Evolutionary conservation across 2,888 invertebrate genomes (phyloP), one percentile per base, ranked within the genome.

Genomic region (Polylopha cassiicola): DNA sequence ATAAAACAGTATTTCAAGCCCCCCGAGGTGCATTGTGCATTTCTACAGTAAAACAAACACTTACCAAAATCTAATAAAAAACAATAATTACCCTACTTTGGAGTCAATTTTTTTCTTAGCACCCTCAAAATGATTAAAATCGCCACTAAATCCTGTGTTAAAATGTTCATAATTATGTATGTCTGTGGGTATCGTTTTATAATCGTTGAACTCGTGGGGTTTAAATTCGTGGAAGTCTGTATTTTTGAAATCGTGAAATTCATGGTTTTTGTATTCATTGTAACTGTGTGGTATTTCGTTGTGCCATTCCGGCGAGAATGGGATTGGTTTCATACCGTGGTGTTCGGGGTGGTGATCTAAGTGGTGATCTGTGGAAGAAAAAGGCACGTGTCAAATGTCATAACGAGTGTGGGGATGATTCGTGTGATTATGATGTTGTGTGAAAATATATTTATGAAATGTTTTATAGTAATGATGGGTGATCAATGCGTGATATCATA

Each of bases 221-320:
- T 31, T 31, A 14, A 4, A 15, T 9, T 37, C 29, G 23, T 29
- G 38, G 21, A 38, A 18, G 9, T 32, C 21, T 3, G 15, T 29
- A 11, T 32, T 39, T 31, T 39, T 31, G 20, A 11, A 26, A 2
- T 38, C 29, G 31, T 38, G 38, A 26, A 18, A 26, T 20, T 22
- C n/a, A n/a, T n/a, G n/a, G n/a, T n/a, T n/a, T n/a, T n/a, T n/a
- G n/a, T n/a, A n/a, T n/a, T n/a, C n/a, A n/a, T n/a, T n/a, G n/a
- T n/a, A n/a, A n/a, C n/a, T 5, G 27, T 36, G 41, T 21, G 41
- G 33, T 21, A 26, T 36, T 29, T 41, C 37, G 39, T 39, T 36
- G 37, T 32, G 51, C 61, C 50, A 53, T 7, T 65, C 58, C 0
- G 58, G 57, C 0, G 14, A 31, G 43, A n/a, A n/a, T 62, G 58